Evolutionary conservation across 2,888 invertebrate species (phyloP), one percentile per base, ranked within the genome.

Genomic region (Pelosia muscerda): DNA sequence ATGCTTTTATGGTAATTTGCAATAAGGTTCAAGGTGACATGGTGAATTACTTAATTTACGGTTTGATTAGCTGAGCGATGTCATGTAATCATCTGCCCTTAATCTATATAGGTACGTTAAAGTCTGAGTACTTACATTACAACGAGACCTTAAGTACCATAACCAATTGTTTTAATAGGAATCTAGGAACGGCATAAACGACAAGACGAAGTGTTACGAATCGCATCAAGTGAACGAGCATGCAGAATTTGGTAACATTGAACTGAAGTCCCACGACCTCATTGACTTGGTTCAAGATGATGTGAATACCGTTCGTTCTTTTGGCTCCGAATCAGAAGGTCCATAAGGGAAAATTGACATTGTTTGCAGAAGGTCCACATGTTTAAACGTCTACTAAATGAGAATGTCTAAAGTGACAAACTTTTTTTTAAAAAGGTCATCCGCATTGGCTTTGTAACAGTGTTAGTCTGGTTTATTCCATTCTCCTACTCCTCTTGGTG

Each of bases 201-300:
- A 68, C 63, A 68, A 78, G 66, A 81, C 72, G 63, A 78, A 78
- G 78, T 73, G 80, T 64, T 79, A 71, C 84, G 68, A 84, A 86
- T 83, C 72, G 55, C 28, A 73, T 73, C 63, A 65, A 38, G 63
- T 54, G 60, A 72, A 77, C 63, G 70, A 81, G 79, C 84, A 79
- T 82, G 79, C 74, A 70, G 77, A 86, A 86, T 86, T 65, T 69
- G 74, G 79, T 83, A 84, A 73, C 63, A 69, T 63, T 67, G 38
- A 54, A 63, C 65, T 71, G 82, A 65, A 67, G 74, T 80, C 79
- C 66, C 77, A 78, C 72, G 80, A 74, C 79, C 76, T 83, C n/a
- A 13, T 15, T 25, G 60, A 61, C 26, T 23, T 28, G 5, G 63
- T 34, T 23, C 31, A 31, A n/a, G 19, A 25, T 25, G 19, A 61